Conservation (phyloP, 1,140 invertebrate species). For the Subanguina moxae region DNA sequence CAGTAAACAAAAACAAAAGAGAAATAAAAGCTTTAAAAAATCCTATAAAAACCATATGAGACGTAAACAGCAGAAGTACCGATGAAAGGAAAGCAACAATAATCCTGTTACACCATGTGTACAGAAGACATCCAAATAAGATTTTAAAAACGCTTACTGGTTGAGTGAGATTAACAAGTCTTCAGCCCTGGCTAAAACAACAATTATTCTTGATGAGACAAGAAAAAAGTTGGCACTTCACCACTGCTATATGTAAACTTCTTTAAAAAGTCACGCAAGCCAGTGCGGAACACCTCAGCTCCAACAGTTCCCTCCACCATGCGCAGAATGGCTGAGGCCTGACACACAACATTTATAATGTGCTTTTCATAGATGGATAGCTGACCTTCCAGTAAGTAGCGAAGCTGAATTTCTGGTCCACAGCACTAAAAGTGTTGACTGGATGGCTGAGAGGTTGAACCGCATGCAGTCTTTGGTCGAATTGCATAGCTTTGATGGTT, state of each 20-base stretch:
- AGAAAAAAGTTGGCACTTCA: no score
- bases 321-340: constrained; percentile 18
- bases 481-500: constrained; percentile 19
- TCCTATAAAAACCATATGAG: no score
- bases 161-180: constrained; percentile 12
- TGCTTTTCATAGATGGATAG: neutral
- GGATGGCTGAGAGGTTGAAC: constrained; percentile 26
- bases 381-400: constrained; percentile 37
- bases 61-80: no score
- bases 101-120: no score
- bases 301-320: constrained; percentile 28
- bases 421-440: constrained; percentile 8
- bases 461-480: constrained; percentile 23
- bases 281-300: constrained; percentile 22
- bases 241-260: constrained; percentile 24
- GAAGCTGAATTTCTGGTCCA: constrained; percentile 21
- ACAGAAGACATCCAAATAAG: no score
- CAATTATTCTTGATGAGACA: no score
- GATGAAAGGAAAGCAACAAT: no score
- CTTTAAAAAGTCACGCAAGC: constrained; percentile 19
- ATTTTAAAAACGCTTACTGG: no score
- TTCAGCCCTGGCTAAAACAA: constrained; percentile 12
- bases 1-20: no score
- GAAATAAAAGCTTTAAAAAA: no score
- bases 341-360: constrained; percentile 14